A percentile compares a stretch with the other conserved stretches of the same genome.
Evolutionary conservation across 2,113 vertebrate genomes (phyloP).

Genomic region (Passer montanus): DNA sequence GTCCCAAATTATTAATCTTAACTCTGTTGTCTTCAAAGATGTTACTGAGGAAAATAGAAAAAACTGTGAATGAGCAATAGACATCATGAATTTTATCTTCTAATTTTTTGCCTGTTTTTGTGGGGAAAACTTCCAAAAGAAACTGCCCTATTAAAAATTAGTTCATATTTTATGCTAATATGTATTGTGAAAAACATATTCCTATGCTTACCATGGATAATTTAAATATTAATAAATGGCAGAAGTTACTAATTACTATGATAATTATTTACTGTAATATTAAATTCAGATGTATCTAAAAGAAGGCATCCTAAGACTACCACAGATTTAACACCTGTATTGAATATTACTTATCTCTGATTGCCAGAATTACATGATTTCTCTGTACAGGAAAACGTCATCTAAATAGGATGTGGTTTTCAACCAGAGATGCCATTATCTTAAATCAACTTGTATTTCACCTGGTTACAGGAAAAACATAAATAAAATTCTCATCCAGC

Average conservation of each 20-base stretch:
- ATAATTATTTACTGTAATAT: not conserved
- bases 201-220: not conserved
- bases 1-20: not conserved
- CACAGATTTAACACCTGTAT: not conserved
- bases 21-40: not conserved
- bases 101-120: not conserved
- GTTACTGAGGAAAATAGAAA: fast-evolving
- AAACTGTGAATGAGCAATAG: not conserved
- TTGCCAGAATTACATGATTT: not conserved
- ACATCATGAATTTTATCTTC: not conserved
- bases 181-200: not conserved
- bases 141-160: not conserved
- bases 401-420: not conserved
- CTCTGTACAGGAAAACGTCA: not conserved
- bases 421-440: not conserved
- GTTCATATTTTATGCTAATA: not conserved
- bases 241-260: not conserved
- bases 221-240: not conserved
- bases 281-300: not conserved
- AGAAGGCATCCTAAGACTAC: not conserved
- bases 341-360: not conserved
- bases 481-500: not conserved
- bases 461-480: not conserved
- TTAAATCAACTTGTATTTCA: not conserved
- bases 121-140: not conserved